Percentiles rank a stretch among this genome's conserved stretches.
These are phyloP conservation scores for Nephotettix cincticeps DNA, from an alignment of 1,140 invertebrate species.

Conservation along the genomic window DNA sequence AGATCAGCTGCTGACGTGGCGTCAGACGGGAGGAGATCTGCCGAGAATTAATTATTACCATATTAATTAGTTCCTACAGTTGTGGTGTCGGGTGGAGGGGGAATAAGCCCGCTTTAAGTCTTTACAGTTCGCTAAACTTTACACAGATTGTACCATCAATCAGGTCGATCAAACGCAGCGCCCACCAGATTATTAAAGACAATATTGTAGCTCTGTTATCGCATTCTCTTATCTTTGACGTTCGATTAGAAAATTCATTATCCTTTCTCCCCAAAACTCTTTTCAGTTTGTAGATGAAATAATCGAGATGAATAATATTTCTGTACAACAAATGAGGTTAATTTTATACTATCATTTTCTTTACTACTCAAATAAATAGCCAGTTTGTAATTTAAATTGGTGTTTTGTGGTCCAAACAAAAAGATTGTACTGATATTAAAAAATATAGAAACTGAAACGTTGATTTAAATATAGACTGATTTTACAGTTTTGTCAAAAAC, in stretches of 20 bases:
- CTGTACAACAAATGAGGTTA: no score
- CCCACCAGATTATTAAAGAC: not conserved
- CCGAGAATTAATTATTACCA: slow-evolving; percentile 5
- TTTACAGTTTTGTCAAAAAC: no score
- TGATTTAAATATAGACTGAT: no score
- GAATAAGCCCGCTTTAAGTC: slow-evolving; percentile 4
- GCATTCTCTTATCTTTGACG: not conserved
- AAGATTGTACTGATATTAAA: no score
- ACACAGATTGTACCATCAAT: slow-evolving; percentile 7
- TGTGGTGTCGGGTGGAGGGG: not conserved
- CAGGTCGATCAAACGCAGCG: not conserved
- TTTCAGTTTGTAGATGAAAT: not conserved
- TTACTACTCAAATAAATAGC: no score
- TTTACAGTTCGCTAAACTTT: slow-evolving; percentile 10
- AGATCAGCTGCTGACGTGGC: not conserved
- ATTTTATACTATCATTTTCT: no score
- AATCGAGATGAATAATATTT: not conserved
- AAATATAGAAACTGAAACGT: no score
- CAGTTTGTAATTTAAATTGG: no score
- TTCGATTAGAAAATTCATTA: not conserved
- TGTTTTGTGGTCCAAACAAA: no score
- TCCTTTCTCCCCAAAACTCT: not conserved
- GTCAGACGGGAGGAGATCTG: not conserved
- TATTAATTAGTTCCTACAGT: slow-evolving; percentile 12
- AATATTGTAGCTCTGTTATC: not conserved